phyloP scores from a whole-genome alignment of 2,113 vertebrate species.

The Anseranas semipalmata region DNA sequence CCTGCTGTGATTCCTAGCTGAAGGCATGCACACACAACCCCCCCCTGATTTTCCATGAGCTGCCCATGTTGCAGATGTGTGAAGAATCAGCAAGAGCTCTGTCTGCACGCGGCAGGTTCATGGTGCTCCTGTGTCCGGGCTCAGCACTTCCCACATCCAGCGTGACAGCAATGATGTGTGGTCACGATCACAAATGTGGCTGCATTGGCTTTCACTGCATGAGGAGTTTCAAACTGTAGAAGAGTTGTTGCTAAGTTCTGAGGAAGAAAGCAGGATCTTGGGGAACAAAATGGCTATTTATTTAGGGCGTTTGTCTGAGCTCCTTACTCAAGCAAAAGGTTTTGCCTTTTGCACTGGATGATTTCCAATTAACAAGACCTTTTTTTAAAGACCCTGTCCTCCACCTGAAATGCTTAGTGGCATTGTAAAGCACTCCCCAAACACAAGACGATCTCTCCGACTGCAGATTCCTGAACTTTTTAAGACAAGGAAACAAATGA shows the following conservation, averaged over 20 bases:
- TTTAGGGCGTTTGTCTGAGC: neutral
- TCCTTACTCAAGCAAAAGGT: neutral
- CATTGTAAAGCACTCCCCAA: neutral
- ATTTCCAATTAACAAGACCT: neutral
- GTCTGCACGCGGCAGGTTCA: neutral
- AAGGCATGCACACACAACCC: rapidly evolving
- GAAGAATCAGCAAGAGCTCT: neutral
- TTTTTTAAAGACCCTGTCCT: neutral
- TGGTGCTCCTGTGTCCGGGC: neutral
- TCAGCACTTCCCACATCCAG: neutral
- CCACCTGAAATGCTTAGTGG: neutral
- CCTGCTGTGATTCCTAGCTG: neutral
- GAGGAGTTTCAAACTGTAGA: neutral
- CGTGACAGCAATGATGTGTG: neutral
- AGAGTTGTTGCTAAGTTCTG: neutral
- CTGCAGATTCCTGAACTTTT: neutral
- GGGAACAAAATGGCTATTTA: neutral
- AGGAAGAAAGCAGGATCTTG: neutral
- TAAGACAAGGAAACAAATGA: neutral
- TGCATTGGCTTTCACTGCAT: neutral
- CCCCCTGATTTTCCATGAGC: neutral
- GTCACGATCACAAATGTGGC: neutral
- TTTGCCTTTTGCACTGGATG: neutral
- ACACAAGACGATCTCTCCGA: neutral
- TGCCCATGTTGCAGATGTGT: neutral